A percentile compares a stretch with the other conserved stretches of the same genome.
These are phyloP conservation scores for Dicyrtomina minuta DNA, from an alignment of 2,888 invertebrate genomes.

Conservation along the genomic window DNA sequence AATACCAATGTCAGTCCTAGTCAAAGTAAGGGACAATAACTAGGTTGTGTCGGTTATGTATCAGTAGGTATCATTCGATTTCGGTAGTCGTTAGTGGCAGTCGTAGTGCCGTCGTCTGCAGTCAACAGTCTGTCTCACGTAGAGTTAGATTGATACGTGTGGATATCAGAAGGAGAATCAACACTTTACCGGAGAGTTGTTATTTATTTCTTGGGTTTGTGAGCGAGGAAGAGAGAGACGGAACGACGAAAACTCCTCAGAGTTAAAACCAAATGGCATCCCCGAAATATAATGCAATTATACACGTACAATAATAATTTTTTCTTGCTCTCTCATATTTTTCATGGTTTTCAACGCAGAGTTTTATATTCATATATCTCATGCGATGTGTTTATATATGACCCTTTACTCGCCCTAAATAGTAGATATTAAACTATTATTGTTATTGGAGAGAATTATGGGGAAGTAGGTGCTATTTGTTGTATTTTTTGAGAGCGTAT, in stretches of 20 bases:
- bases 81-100: no score
- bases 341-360: constrained; percentile 29
- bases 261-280: constrained; percentile 18
- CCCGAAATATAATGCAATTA: constrained; percentile 24
- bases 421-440: constrained; percentile 5
- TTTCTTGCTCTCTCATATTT: no score
- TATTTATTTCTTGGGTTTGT: no score
- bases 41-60: no score
- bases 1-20: no score
- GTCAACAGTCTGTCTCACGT: no score
- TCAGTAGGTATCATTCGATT: no score
- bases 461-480: constrained; percentile 22
- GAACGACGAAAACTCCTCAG: no score
- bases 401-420: no score
- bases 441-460: constrained; percentile 1
- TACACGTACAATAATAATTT: constrained; percentile 20
- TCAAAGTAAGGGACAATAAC: no score
- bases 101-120: no score
- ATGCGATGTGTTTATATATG: neutral
- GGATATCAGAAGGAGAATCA: neutral
- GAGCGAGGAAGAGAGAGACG: neutral
- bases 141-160: no score
- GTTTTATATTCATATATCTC: constrained; percentile 3
- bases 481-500: neutral
- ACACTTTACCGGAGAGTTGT: constrained; percentile 1